Evolutionary conservation across 2,113 vertebrate species (phyloP).

Genomic region (Centrocercus urophasianus): DNA sequence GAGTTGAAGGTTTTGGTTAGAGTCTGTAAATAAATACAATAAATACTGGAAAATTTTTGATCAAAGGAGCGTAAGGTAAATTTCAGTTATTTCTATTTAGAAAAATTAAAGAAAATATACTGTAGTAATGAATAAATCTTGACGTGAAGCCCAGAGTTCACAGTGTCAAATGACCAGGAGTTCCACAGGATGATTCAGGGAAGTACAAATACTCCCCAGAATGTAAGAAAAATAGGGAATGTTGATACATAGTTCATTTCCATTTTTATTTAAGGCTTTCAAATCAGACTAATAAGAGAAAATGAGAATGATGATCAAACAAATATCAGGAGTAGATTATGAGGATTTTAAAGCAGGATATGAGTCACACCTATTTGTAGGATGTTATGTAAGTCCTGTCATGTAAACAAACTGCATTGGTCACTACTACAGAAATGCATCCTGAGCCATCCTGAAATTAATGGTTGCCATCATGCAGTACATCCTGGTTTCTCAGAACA

Average conservation of each 20-base stretch:
- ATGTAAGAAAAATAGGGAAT: neutral
- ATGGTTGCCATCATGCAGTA: neutral
- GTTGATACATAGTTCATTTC: neutral
- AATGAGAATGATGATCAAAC: neutral
- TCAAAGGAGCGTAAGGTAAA: neutral
- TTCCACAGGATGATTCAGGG: neutral
- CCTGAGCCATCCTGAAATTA: neutral
- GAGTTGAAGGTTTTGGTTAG: neutral
- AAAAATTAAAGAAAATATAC: neutral
- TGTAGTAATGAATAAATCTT: neutral
- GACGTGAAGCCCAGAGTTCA: neutral
- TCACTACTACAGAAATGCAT: neutral
- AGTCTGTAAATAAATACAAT: neutral
- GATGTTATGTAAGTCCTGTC: neutral
- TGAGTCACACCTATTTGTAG: conserved; percentile 2
- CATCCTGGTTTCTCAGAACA: neutral
- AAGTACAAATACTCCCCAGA: neutral
- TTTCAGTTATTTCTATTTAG: neutral
- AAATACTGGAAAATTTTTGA: neutral
- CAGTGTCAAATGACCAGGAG: neutral
- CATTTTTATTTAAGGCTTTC: neutral
- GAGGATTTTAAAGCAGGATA: neutral
- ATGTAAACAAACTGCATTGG: neutral
- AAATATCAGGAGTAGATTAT: neutral
- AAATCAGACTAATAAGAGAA: neutral